Base-by-base conservation (phyloP, 64 coral and sea anemone genomes). In the Pocillopora verrucosa region DNA sequence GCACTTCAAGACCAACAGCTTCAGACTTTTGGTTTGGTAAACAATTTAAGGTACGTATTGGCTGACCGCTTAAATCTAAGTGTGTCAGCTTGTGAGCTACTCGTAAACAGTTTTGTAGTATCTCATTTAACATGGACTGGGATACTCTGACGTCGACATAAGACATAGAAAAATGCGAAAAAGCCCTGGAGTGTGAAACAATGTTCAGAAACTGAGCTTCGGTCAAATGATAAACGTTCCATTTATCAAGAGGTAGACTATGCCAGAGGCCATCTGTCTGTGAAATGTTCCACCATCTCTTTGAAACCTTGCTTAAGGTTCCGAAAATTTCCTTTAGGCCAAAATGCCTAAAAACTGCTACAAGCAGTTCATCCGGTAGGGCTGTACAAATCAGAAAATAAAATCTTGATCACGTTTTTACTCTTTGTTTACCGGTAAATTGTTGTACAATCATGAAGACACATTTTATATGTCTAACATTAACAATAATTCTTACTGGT, bases 361-460 rank as follows among this genome's bases (percentile, higher is more conserved):
- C 87, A 89, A 89, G 76, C 65, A 89, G 87, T 89, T 89, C 87
- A 89, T 89, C 87, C 76, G 87, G 87, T 78, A 89, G 87, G n/a
- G n/a, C n/a, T n/a, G n/a, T n/a, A n/a, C n/a, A n/a, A n/a, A n/a
- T n/a, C n/a, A n/a, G n/a, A n/a, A n/a, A n/a, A n/a, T n/a, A n/a
- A n/a, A n/a, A n/a, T n/a, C n/a, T n/a, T n/a, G n/a, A n/a, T n/a
- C n/a, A n/a, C n/a, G n/a, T n/a, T n/a, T n/a, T n/a, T 76, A 88
- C 59, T 88, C 86, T 88, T 88, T 88, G 86, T 72, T 88, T 88
- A 76, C 86, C 86, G 57, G 86, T 73, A 88, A 88, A 88, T 88
- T 88, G 86, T 88, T 88, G 86, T 51, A 88, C 86, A 88, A 88
- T 88, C 77, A 77, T 88, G 86, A 76, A 88, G 86, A 88, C 73